These are phyloP conservation scores for Trematomus loennbergii DNA, from an alignment of 2,113 vertebrate genomes.

Conservation along the genomic window DNA sequence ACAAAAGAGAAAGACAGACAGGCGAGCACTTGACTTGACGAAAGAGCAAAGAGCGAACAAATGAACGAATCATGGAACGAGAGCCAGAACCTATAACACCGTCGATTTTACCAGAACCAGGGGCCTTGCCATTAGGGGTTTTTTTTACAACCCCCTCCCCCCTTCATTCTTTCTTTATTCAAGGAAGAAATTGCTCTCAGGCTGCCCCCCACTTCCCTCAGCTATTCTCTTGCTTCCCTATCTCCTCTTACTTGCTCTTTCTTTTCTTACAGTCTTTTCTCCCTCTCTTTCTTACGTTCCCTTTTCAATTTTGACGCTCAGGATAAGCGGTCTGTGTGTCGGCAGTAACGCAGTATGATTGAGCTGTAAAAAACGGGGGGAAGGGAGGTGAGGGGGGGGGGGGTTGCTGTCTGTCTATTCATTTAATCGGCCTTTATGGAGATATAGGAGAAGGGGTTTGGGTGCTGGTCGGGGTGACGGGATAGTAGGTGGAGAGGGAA, in stretches of 20 bases:
- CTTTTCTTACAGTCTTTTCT: constrained; percentile 68
- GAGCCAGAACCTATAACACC: constrained; percentile 88
- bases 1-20: constrained; percentile 88
- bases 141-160: constrained; percentile 83
- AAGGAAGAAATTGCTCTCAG: constrained; percentile 93
- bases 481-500: constrained; percentile 32
- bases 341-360: constrained; percentile 97
- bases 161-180: constrained; percentile 75
- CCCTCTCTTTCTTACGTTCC: constrained; percentile 93
- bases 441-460: constrained; percentile 84
- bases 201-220: constrained; percentile 81
- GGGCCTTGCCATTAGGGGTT: constrained; percentile 90
- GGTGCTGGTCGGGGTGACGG: constrained; percentile 43
- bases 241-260: constrained; percentile 71
- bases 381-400: constrained; percentile 35
- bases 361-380: constrained; percentile 96
- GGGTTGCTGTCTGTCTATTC: constrained; percentile 83
- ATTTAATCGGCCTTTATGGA: constrained; percentile 97
- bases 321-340: constrained; percentile 90
- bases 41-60: constrained; percentile 84
- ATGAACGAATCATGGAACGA: constrained; percentile 87
- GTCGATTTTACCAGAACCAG: constrained; percentile 95
- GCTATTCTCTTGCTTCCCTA: constrained; percentile 87
- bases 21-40: constrained; percentile 93
- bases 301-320: constrained; percentile 97